Conservation (phyloP, 2,113 vertebrate species). For the Oreocharis arfaki region DNA sequence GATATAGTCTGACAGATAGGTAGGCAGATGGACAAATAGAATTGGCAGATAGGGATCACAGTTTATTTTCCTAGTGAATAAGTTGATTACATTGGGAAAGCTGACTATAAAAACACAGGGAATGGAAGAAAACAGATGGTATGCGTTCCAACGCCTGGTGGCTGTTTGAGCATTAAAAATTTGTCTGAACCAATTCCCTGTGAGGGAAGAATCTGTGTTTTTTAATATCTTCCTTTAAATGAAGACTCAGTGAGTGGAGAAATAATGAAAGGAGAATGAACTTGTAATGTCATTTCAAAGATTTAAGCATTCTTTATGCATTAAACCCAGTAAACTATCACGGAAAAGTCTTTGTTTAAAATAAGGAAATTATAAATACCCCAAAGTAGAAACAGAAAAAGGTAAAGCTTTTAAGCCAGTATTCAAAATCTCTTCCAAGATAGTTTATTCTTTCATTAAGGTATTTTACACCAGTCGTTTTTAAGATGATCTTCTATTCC, state of each 20-base stretch:
- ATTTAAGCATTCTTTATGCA: neutral
- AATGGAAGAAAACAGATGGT: slow-evolving; percentile 41
- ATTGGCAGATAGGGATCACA: slow-evolving; percentile 5
- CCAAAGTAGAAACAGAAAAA: neutral
- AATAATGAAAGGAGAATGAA: neutral
- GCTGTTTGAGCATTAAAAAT: slow-evolving; percentile 15
- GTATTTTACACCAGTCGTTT: neutral
- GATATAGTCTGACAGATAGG: neutral
- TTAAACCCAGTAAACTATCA: neutral
- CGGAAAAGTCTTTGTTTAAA: neutral
- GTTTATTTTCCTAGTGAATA: slow-evolving; percentile 32
- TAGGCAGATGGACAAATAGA: slow-evolving; percentile 31
- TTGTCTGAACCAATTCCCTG: neutral
- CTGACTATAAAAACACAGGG: slow-evolving; percentile 9
- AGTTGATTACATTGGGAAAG: slow-evolving; percentile 1
- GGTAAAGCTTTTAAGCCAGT: neutral
- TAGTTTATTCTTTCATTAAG: neutral
- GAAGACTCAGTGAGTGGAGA: neutral
- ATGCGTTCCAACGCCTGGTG: neutral
- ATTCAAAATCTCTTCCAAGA: neutral
- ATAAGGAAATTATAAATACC: neutral
- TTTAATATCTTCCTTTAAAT: neutral
- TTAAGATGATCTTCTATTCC: neutral
- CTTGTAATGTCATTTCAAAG: neutral
- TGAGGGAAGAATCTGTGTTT: neutral